Evolutionary conservation across 2,797 vertebrate species (phyloP).

Genomic region (Furcifer pardalis): DNA sequence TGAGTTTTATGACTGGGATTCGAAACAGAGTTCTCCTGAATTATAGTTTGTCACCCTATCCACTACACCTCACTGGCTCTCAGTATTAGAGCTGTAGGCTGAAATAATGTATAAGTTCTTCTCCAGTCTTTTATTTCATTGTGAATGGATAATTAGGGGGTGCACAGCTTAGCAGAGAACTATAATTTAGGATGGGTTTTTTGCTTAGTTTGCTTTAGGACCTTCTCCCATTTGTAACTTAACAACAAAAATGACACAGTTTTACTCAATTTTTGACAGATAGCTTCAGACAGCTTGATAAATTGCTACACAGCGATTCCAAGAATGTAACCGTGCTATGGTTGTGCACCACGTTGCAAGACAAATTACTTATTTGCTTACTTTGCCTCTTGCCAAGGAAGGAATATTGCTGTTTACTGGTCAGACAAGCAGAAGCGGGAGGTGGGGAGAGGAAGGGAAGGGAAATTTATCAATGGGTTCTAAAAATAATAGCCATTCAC

Average conservation of each 20-base stretch:
- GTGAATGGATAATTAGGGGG: not conserved
- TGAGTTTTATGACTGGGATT: no score
- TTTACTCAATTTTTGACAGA: not conserved
- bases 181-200: no score
- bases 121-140: not conserved
- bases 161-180: not conserved
- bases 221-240: no score
- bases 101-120: not conserved
- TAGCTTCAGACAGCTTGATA: not conserved
- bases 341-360: not conserved
- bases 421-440: no score
- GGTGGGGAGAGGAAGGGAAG: not conserved
- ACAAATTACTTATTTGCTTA: not conserved
- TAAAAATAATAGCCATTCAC: not conserved
- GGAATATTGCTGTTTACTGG: not conserved
- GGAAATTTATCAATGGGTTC: not conserved
- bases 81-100: not conserved
- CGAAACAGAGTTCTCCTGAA: no score
- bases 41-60: no score
- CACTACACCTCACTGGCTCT: no score
- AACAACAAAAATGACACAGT: not conserved
- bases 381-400: not conserved
- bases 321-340: not conserved
- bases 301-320: not conserved
- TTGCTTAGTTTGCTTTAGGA: no score